Evolutionary conservation across 2,113 vertebrate genomes (phyloP), one percentile per base, ranked within the genome.

Genomic region (Lasiurus cinereus): DNA sequence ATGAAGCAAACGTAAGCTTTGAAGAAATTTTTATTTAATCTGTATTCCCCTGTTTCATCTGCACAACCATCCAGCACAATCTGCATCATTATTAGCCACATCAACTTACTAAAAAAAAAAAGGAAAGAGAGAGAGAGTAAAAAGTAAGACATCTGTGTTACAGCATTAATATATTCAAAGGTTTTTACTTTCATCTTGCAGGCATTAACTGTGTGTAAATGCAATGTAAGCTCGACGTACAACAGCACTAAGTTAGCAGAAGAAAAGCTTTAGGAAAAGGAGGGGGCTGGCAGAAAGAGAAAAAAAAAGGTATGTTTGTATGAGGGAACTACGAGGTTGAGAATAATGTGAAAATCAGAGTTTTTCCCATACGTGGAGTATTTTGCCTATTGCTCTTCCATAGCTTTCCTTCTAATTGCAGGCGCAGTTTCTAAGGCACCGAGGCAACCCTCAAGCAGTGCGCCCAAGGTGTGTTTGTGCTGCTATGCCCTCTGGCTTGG

Each of bases 401-500:
- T 97, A 94, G 97, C 97, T 98, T 98, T 97, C 95, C 98, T 98
- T 98, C 98, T 99, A 99, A 99, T 99, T 99, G 98, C 98, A 96
- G 98, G 97, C 97, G 98, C 98, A 98, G 97, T 99, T 99, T 98
- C 98, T 96, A 97, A 99, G 99, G 98, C 98, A 98, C 98, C 76
- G 97, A 99, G 98, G 99, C 98, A 99, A 98, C 98, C 99, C 99
- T 98, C 98, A 97, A 99, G 99, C 99, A 98, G 98, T 98, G 99
- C 98, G 98, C 99, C 98, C 98, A 99, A 99, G 99, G 99, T 99
- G 99, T 99, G 99, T 99, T 99, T 99, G 99, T 99, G 99, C 99
- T 99, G 99, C 99, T 99, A 99, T 99, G 99, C 99, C 99, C 99
- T 99, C 99, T 99, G 99, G 99, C 99, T 99, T 99, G 99, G 99